Percentiles rank a stretch among this genome's conserved stretches.
These are phyloP conservation scores for Nothobranchius kuhntae DNA, from an alignment of 2,113 vertebrate genomes.

Conservation along the genomic window DNA sequence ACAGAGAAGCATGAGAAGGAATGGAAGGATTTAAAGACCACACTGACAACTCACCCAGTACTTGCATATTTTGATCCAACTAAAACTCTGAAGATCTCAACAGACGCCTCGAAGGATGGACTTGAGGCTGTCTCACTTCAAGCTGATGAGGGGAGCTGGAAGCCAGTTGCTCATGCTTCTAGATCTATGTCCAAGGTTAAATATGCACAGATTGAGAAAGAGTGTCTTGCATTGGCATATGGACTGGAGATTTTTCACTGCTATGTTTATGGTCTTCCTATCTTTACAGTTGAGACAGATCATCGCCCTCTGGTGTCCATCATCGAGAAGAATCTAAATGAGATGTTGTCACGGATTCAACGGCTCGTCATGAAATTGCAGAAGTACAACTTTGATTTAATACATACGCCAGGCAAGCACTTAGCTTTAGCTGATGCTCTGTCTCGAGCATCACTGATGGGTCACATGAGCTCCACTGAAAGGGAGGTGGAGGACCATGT, in stretches of 20 bases:
- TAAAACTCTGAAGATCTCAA: neutral
- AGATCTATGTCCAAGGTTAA: neutral
- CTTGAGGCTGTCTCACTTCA: neutral
- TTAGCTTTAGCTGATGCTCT: neutral
- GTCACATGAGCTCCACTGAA: neutral
- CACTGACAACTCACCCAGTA: neutral
- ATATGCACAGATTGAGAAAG: neutral
- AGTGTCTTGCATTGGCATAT: neutral
- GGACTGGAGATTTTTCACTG: neutral
- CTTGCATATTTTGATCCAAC: neutral
- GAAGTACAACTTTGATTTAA: neutral
- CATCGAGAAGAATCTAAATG: neutral
- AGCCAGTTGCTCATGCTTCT: neutral
- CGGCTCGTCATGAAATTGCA: neutral
- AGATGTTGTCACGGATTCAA: neutral
- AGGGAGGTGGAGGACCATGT: neutral
- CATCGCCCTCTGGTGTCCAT: neutral
- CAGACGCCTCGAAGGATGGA: neutral
- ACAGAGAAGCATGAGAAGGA: neutral
- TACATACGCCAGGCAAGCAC: neutral
- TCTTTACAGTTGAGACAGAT: neutral
- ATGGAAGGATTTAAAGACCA: neutral
- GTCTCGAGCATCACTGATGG: neutral
- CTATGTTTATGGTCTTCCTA: neutral
- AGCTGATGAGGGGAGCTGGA: neutral